Evolutionary conservation across 2,797 vertebrate genomes (phyloP).

Genomic region (Triplophysa bombifrons): DNA sequence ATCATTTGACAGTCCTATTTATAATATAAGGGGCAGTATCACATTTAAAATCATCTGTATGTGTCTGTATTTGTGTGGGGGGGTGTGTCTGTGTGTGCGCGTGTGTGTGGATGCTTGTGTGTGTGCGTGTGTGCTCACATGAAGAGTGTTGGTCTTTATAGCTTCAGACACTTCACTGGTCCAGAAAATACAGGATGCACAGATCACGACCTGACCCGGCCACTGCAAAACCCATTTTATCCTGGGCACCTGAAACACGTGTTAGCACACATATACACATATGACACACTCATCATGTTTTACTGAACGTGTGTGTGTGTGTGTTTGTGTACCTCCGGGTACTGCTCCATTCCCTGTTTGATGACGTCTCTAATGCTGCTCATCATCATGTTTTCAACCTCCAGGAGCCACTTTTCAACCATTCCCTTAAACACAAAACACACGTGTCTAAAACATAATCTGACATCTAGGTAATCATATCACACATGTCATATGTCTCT

Average conservation of each 20-base stretch:
- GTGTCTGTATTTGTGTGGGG: neutral
- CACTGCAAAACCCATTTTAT: conserved; percentile 91
- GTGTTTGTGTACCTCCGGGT: conserved; percentile 76
- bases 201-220: conserved; percentile 94
- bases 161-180: conserved; percentile 88
- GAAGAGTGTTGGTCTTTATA: conserved; percentile 77
- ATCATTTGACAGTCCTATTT: no score
- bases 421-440: conserved; percentile 80
- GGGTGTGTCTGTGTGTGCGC: conserved; percentile 7
- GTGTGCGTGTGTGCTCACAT: conserved; percentile 72
- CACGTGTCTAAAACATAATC: neutral
- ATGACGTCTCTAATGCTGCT: conserved; percentile 83
- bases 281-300: conserved; percentile 4
- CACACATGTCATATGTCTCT: neutral
- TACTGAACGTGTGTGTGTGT: conserved; percentile 14
- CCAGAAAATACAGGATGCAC: conserved; percentile 92
- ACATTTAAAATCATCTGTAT: neutral
- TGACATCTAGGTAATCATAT: neutral
- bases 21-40: no score
- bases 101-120: conserved; percentile 22
- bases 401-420: conserved; percentile 94
- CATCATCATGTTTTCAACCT: conserved; percentile 89
- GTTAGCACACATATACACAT: conserved; percentile 27
- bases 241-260: conserved; percentile 78
- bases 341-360: conserved; percentile 78